Percentiles rank a stretch among this genome's conserved stretches.
These are phyloP conservation scores for Melanostigma gelatinosum DNA, from an alignment of 2,113 vertebrate genomes.

Conservation along the genomic window DNA sequence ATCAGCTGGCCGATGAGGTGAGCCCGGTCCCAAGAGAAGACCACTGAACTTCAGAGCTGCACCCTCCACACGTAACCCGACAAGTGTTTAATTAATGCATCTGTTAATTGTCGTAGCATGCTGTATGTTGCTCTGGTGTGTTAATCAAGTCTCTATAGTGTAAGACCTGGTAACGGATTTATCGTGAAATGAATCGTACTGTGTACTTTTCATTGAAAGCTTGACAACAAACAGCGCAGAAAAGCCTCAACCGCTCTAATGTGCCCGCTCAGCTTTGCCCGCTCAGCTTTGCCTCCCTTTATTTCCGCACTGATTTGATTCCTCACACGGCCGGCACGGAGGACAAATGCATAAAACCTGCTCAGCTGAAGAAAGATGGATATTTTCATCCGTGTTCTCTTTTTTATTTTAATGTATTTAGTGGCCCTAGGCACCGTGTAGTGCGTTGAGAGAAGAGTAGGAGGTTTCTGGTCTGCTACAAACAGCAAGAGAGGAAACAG, in stretches of 20 bases:
- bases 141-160: conserved; percentile 7
- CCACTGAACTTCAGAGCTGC: neutral
- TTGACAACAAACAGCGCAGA: conserved; percentile 13
- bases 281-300: conserved; percentile 7
- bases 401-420: conserved; percentile 13
- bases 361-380: conserved; percentile 30
- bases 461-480: neutral
- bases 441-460: conserved; percentile 17
- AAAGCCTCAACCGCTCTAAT: too few species aligned
- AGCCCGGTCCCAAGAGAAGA: conserved; percentile 23
- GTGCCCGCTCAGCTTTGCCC: neutral
- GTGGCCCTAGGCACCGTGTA: neutral
- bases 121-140: neutral
- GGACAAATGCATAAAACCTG: conserved; percentile 18
- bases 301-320: neutral
- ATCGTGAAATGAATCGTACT: conserved; percentile 17
- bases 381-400: conserved; percentile 32
- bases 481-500: neutral
- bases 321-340: conserved; percentile 12
- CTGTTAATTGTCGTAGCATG: neutral
- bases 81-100: neutral
- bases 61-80: neutral
- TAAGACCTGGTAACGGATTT: neutral
- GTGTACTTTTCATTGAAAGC: neutral
- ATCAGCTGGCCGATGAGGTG: conserved; percentile 91